Percentiles rank a stretch among this genome's conserved stretches.
Evolutionary conservation across 2,888 invertebrate genomes (phyloP).

Genomic region (Tromatobia lineatoria): DNA sequence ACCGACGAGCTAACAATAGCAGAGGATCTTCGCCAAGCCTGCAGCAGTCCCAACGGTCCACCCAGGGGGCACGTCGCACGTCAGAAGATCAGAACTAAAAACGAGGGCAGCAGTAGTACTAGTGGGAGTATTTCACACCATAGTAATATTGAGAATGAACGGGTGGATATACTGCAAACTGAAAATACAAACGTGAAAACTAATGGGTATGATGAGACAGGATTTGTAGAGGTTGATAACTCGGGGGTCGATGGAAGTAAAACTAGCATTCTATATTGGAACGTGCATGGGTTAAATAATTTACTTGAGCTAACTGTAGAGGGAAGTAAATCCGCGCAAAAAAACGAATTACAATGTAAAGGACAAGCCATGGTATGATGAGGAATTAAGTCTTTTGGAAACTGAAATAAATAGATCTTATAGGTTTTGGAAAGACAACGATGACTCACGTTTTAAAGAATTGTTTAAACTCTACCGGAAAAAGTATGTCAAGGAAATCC

Average conservation of each 20-base stretch:
- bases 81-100: background rate
- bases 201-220: background rate
- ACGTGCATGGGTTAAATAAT: too few relatives aligned
- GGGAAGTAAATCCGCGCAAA: too few relatives aligned
- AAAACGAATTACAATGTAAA: too few relatives aligned
- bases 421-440: too few relatives aligned
- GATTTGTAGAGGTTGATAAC: background rate
- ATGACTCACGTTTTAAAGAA: too few relatives aligned
- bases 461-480: too few relatives aligned
- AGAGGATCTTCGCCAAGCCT: background rate
- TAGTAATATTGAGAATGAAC: background rate
- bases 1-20: background rate
- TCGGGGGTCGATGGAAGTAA: background rate
- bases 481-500: too few relatives aligned
- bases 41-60: background rate
- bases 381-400: too few relatives aligned
- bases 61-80: background rate
- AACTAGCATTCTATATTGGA: too few relatives aligned
- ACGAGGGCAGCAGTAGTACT: background rate
- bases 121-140: background rate
- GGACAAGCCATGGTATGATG: too few relatives aligned
- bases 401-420: too few relatives aligned
- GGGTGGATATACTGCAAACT: background rate
- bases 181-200: background rate
- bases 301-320: too few relatives aligned